phyloP scores from a whole-genome alignment of 2,113 vertebrate genomes.

The Pygoscelis antarcticus region DNA sequence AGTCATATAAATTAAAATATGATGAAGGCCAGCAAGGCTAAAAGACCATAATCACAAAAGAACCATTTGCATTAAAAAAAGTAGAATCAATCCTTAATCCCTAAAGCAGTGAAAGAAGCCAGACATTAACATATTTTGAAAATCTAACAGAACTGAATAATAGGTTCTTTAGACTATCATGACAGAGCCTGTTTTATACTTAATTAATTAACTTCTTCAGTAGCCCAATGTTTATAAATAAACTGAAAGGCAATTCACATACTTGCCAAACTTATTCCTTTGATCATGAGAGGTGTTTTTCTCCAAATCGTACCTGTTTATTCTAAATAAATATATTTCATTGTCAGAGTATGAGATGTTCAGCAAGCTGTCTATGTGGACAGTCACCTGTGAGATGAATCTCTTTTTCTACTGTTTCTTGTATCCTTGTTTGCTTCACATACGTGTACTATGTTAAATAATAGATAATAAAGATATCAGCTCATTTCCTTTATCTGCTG shows the following conservation, averaged over 20 bases:
- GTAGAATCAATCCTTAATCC: not conserved
- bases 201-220: not conserved
- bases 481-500: not conserved
- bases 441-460: not conserved
- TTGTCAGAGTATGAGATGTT: not conserved
- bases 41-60: not conserved
- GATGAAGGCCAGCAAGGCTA: not conserved
- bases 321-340: not conserved
- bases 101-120: not conserved
- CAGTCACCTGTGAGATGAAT: not conserved
- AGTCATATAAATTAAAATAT: not conserved
- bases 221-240: not conserved
- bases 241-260: not conserved
- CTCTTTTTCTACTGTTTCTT: not conserved
- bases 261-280: not conserved
- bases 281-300: accelerated
- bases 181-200: not conserved
- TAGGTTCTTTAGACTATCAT: not conserved
- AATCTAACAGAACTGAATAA: not conserved
- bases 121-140: not conserved
- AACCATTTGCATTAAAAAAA: not conserved
- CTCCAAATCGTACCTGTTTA: not conserved
- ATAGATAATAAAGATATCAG: not conserved
- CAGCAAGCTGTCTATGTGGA: not conserved
- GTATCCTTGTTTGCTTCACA: not conserved